phyloP scores from a whole-genome alignment of 2,113 vertebrate genomes.

The Peromyscus polionotus region DNA sequence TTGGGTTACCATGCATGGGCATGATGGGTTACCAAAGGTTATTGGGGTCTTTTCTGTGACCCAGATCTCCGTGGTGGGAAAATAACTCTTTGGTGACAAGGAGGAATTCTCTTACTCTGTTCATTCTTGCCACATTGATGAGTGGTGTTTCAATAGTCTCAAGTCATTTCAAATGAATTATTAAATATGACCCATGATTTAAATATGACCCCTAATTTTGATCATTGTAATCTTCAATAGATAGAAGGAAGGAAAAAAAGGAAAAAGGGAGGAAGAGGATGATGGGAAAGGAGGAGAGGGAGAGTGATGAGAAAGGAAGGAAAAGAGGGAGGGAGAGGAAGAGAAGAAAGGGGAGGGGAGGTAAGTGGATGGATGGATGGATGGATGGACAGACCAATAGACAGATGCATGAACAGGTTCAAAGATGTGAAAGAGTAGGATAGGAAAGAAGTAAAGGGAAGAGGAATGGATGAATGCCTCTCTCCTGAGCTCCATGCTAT shows the following conservation, averaged over 20 bases:
- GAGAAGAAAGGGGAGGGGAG: not conserved
- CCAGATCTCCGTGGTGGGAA: not conserved
- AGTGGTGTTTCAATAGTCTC: constrained; percentile 33
- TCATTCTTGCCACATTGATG: not conserved
- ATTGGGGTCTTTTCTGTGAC: not conserved
- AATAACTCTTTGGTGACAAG: not conserved
- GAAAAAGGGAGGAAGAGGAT: not conserved
- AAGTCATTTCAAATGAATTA: constrained; percentile 30
- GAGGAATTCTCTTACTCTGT: not conserved
- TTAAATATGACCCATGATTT: not conserved
- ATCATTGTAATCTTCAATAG: not conserved
- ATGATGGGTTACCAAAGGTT: not conserved
- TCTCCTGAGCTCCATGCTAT: not conserved
- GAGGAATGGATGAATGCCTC: not conserved
- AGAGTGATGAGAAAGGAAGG: too few species aligned
- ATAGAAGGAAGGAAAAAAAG: not conserved
- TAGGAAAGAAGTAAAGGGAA: not conserved
- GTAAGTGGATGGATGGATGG: not conserved
- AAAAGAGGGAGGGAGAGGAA: not conserved
- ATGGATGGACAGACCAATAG: not conserved
- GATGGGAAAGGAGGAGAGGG: not conserved
- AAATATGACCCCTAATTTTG: not conserved
- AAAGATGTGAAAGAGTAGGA: not conserved
- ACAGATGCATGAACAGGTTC: not conserved
- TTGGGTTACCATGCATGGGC: not conserved